phyloP scores from a whole-genome alignment of 2,797 vertebrate genomes.

The Heteromormyrus szaboi region DNA sequence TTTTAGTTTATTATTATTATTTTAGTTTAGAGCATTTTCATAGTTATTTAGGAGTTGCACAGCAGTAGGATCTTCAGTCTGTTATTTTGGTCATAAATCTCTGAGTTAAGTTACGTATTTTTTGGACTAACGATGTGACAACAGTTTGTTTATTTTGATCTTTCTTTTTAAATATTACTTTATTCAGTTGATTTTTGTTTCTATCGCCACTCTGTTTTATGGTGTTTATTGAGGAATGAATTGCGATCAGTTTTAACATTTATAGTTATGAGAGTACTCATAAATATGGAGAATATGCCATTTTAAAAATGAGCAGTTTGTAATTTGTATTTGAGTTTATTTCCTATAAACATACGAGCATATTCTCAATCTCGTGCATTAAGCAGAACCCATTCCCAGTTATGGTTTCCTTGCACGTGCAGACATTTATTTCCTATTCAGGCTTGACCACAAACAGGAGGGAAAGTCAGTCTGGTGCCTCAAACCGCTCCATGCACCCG shows the following conservation, averaged over 20 bases:
- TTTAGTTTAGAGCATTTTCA: neutral
- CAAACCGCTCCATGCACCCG: slow-evolving; percentile 12
- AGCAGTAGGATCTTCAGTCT: neutral
- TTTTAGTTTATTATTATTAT: neutral
- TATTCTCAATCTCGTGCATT: neutral
- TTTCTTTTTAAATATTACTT: neutral
- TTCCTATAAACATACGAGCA: neutral
- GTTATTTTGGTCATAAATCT: neutral
- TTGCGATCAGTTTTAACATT: neutral
- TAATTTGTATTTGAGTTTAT: neutral
- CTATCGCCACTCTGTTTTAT: neutral
- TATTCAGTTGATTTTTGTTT: neutral
- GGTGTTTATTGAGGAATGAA: neutral
- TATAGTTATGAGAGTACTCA: neutral
- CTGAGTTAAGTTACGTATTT: neutral
- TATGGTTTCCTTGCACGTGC: neutral
- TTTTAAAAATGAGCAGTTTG: neutral
- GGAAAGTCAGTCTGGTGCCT: neutral
- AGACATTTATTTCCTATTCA: neutral
- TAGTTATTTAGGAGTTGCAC: neutral
- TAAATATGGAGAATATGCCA: neutral
- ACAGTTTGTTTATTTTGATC: neutral
- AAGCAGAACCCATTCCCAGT: neutral
- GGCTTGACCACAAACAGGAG: slow-evolving; percentile 8
- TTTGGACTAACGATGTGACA: neutral